A percentile compares a stretch with the other conserved stretches of the same genome.
These are phyloP conservation scores for Acestrorhynchus altus DNA, from an alignment of 2,797 vertebrate genomes.

Conservation along the genomic window DNA sequence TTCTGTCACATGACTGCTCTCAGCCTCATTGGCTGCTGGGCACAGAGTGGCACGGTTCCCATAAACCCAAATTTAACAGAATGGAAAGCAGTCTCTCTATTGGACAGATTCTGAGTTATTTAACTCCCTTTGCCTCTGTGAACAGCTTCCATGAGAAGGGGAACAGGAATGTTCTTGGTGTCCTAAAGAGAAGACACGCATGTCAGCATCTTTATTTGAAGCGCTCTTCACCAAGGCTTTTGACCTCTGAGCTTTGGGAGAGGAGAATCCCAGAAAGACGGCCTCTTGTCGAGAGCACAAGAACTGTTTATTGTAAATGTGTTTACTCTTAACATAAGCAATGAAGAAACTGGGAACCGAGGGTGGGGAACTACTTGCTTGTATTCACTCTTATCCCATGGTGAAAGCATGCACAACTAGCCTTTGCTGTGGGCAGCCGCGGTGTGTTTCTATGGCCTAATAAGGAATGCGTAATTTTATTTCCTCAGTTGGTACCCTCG, in stretches of 20 bases:
- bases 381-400: constrained; percentile 22
- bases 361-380: constrained; percentile 28
- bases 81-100: constrained; percentile 49
- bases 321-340: constrained; percentile 52
- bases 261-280: constrained; percentile 44
- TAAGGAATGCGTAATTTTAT: constrained; percentile 35
- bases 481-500: constrained; percentile 14
- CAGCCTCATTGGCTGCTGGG: constrained; percentile 56
- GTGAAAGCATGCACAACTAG: constrained; percentile 17
- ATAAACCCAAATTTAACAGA: constrained; percentile 57
- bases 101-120: constrained; percentile 46
- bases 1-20: constrained; percentile 60
- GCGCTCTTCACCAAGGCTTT: constrained; percentile 47
- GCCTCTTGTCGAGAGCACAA: constrained; percentile 54
- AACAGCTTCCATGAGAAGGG: constrained; percentile 51
- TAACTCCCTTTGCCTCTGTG: constrained; percentile 51
- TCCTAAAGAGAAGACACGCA: constrained; percentile 57
- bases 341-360: constrained; percentile 23
- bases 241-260: constrained; percentile 61
- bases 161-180: constrained; percentile 60
- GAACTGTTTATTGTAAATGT: constrained; percentile 56
- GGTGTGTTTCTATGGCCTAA: constrained; percentile 26
- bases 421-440: not conserved
- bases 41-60: constrained; percentile 56
- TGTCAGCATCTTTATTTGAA: constrained; percentile 60